phyloP scores from a whole-genome alignment of 2,113 vertebrate species.

The Thalassarche chlororhynchos region DNA sequence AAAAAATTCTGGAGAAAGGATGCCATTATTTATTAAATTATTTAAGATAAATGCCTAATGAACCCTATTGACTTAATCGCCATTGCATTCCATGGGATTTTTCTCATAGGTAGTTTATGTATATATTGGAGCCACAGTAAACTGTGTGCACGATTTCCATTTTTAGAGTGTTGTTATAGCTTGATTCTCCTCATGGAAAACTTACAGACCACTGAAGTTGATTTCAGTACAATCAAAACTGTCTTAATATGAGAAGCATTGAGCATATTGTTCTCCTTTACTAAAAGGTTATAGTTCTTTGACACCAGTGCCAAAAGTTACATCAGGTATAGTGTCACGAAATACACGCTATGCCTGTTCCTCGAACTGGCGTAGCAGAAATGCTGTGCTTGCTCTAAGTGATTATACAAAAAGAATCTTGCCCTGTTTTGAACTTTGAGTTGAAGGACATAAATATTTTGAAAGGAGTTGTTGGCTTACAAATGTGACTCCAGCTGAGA shows the following conservation, averaged over 20 bases:
- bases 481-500: conserved; percentile 15
- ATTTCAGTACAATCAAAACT: not conserved
- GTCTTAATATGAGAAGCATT: not conserved
- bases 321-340: not conserved
- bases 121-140: not conserved
- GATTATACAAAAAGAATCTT: not conserved
- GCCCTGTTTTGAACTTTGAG: conserved; percentile 54
- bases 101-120: not conserved
- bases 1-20: not conserved
- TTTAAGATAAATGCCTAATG: not conserved
- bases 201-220: not conserved
- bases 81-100: not conserved
- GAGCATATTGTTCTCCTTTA: not conserved
- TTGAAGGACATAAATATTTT: conserved; percentile 55
- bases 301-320: not conserved
- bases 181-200: not conserved
- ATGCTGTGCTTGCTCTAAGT: not conserved
- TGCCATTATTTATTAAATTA: not conserved
- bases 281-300: not conserved
- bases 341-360: not conserved
- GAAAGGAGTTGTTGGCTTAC: conserved; percentile 37
- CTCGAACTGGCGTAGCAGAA: not conserved
- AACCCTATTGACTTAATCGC: not conserved
- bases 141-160: rapidly evolving
- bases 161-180: not conserved